Base-by-base conservation (phyloP, 2,888 invertebrate species). In the Dendrolimus pini region DNA sequence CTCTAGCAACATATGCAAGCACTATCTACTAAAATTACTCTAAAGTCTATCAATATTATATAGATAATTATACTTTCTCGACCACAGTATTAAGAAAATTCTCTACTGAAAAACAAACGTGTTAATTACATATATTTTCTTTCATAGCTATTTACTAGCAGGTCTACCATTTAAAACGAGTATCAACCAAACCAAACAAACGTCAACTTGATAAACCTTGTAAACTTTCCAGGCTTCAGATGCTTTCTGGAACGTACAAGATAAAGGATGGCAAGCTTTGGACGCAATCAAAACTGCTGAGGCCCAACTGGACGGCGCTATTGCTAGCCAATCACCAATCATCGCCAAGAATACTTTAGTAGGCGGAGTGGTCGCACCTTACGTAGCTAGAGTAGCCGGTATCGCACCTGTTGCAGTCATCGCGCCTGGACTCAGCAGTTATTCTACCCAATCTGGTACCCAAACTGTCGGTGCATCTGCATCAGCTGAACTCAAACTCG, bases 261-360 rank as follows among this genome's bases (percentile, higher is more conserved):
- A 89, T 9, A 77, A 80, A 70, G 86, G 88, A 75, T 88, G 87
- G 86, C 88, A 88, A 61, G 81, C 82, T 0, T 55, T 86, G 0
- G 83, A 85, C 57, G 85, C 85, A 8, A 58, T 80, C 1, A 80
- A 83, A 60, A 80, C 83, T 0, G 83, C 82, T 18, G 78, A 83
- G 57, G 89, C 89, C 12, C 77, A 82, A 52, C 57, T 82, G 1
- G 85, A 85, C 8, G 89, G 83, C 0, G 72, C 75, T 7, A 60
- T 80, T 0, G 85, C 88, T 0, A 80, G 68, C 63, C 73, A 72
- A 7, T 76, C 82, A 8, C 73, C 69, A 1, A 59, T 61, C 0
- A 55, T 79, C 0, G 82, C 82, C 1, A 82, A 82, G 54, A 66
- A 72, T 6, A 70, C 74, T 52, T 61, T 78, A 0, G 62, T 57